Conservation (phyloP, 1,140 invertebrate genomes). For the Pogonomyrmex barbatus region DNA sequence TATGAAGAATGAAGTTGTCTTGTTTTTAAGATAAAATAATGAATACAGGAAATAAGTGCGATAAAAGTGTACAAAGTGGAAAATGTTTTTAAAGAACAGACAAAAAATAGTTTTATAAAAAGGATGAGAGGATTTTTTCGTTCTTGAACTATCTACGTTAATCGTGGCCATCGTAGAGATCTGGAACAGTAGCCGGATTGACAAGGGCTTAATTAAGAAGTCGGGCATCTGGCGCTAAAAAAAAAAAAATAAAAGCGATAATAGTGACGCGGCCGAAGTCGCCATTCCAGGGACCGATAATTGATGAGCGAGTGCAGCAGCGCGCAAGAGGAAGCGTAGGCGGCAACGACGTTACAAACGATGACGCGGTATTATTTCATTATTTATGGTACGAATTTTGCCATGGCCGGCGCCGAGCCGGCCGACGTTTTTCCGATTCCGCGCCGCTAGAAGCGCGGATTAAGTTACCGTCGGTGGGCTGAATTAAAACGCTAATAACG, state of each 20-base stretch:
- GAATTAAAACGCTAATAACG: constrained; percentile 86
- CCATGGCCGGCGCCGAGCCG: constrained; percentile 24
- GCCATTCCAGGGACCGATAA: constrained; percentile 47
- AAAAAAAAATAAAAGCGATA: constrained; percentile 1
- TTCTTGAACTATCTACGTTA: neutral
- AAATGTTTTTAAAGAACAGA: neutral
- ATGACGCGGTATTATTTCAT: constrained; percentile 82
- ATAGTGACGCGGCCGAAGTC: constrained; percentile 49
- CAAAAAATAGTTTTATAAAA: constrained; percentile 3
- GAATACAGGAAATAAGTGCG: neutral
- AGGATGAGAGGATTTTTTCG: neutral
- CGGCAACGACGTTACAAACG: constrained; percentile 74
- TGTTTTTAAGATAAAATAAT: neutral
- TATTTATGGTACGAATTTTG: constrained; percentile 82
- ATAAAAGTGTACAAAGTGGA: neutral
- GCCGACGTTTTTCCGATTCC: constrained; percentile 82
- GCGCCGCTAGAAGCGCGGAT: constrained; percentile 72
- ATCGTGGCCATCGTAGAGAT: neutral
- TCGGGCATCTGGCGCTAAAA: constrained; percentile 28
- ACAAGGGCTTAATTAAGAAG: constrained; percentile 52
- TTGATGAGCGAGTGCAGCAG: constrained; percentile 48
- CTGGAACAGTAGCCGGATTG: constrained; percentile 13
- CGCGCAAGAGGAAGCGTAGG: neutral
- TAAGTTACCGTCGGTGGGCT: constrained; percentile 80
- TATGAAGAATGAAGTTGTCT: neutral